Percentiles rank a stretch among this genome's conserved stretches.
These are phyloP conservation scores for Caranx melampygus DNA, from an alignment of 2,113 vertebrate species.

Conservation along the genomic window DNA sequence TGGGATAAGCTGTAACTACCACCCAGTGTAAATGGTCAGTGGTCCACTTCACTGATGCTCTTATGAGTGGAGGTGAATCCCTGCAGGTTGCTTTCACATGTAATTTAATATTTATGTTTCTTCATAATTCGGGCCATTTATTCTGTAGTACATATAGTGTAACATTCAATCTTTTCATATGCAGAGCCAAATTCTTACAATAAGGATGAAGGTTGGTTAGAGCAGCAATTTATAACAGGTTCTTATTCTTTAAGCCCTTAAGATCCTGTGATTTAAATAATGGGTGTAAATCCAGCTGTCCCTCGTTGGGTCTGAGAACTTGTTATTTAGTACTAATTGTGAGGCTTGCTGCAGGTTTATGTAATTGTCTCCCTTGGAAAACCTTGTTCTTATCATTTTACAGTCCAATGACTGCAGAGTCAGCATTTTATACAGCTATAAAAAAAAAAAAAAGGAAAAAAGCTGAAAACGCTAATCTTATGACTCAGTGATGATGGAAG, in stretches of 20 bases:
- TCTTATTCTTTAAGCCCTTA: not conserved
- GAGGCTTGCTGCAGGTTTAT: conserved; percentile 4
- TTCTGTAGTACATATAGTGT: too few relatives aligned
- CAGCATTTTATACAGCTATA: not conserved
- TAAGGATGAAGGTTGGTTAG: not conserved
- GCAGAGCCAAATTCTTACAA: not conserved
- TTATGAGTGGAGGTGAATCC: too few relatives aligned
- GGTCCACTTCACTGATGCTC: too few relatives aligned
- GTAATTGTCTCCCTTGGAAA: conserved; percentile 6
- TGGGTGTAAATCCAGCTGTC: conserved; percentile 1
- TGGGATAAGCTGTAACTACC: too few relatives aligned
- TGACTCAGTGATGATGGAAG: not conserved
- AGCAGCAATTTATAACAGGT: not conserved
- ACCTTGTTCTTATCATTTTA: not conserved
- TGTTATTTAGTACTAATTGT: not conserved
- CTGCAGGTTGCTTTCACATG: too few relatives aligned
- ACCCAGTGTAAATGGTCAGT: too few relatives aligned
- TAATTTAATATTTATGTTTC: too few relatives aligned
- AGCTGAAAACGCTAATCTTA: not conserved
- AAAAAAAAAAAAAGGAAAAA: not conserved
- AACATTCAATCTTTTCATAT: not conserved
- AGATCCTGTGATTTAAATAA: conserved; percentile 1
- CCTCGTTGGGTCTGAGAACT: not conserved
- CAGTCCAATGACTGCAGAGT: conserved; percentile 11
- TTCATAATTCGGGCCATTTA: too few relatives aligned